Base-by-base conservation (phyloP, 2,113 vertebrate species). In the Rafetus swinhoei region DNA sequence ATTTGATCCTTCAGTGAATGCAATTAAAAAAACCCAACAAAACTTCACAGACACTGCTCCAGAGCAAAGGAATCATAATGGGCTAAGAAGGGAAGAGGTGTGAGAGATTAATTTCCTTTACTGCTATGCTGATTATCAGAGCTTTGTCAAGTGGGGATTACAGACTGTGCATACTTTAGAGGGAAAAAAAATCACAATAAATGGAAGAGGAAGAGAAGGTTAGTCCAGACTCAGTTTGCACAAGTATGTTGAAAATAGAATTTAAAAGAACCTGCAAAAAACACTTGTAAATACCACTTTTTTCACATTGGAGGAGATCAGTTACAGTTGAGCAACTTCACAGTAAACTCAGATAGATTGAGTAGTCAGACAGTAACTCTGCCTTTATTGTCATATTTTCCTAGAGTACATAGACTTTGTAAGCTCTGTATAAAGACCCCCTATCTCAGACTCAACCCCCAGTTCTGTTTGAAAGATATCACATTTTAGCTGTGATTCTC, bases 171-270 rank as follows among this genome's bases (percentile, higher is more conserved):
- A 32, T 24, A 89, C 9, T 62, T 92, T 54, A 16, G 84, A 59
- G 81, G 50, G 45, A 60, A 24, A 27, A n/a, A 21, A 93, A 94
- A 89, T 74, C 45, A 55, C 50, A 90, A 89, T 16, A 89, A 96
- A 77, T 12, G n/a, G 55, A 13, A 76, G 39, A 76, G 21, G 72
- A 45, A 81, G 74, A 50, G 24, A 85, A 77, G 77, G 76, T 0
- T 0, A 95, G 81, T 65, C 59, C 56, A 79, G 85, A 94, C 2
- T 22, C 39, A 62, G 29, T n/a, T 59, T 79, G 21, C n/a, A 80
- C 6, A 32, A 90, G 59, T 79, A 74, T 15, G n/a, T 22, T 84
- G 53, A 57, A 83, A 84, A 86, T 32, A 54, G 65, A 45, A 76
- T 45, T 76, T 39, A 39, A 79, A 55, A 53, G 90, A 87, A 91